These are phyloP conservation scores for Zaprionus capensis DNA, from an alignment of 1,140 invertebrate genomes.

Conservation along the genomic window DNA sequence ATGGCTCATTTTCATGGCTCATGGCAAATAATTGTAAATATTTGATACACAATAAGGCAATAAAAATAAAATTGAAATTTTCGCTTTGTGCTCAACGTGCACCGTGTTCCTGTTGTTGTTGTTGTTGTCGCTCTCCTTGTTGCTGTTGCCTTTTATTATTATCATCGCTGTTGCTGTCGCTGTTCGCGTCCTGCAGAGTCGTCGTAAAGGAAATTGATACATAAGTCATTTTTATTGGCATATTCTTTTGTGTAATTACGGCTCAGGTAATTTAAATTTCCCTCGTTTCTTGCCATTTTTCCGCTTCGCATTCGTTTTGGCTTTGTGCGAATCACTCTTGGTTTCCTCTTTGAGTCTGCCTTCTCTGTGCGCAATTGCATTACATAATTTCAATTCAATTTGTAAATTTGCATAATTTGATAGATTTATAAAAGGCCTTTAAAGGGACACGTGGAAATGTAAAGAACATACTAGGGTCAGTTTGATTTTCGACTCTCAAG, in stretches of 20 bases:
- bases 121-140: background rate
- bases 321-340: conserved; percentile 32
- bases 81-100: conserved; percentile 58
- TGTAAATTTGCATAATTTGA: background rate
- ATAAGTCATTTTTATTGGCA: conserved; percentile 83
- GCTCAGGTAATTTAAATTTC: conserved; percentile 80
- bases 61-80: conserved; percentile 83
- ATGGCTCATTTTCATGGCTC: conserved; percentile 69
- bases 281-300: conserved; percentile 25
- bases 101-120: background rate
- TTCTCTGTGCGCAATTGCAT: background rate
- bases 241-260: conserved; percentile 83
- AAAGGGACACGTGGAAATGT: too few relatives aligned
- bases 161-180: conserved; percentile 56
- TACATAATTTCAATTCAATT: background rate
- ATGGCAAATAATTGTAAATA: conserved; percentile 83
- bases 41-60: conserved; percentile 84
- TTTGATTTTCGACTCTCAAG: too few relatives aligned
- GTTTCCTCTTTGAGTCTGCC: background rate
- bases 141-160: conserved; percentile 72
- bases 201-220: conserved; percentile 82
- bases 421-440: background rate
- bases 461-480: too few relatives aligned
- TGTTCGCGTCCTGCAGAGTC: conserved; percentile 35
- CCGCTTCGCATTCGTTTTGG: conserved; percentile 2